Evolutionary conservation across 2,888 invertebrate species (phyloP).

Genomic region (Heterodera filipjevi): DNA sequence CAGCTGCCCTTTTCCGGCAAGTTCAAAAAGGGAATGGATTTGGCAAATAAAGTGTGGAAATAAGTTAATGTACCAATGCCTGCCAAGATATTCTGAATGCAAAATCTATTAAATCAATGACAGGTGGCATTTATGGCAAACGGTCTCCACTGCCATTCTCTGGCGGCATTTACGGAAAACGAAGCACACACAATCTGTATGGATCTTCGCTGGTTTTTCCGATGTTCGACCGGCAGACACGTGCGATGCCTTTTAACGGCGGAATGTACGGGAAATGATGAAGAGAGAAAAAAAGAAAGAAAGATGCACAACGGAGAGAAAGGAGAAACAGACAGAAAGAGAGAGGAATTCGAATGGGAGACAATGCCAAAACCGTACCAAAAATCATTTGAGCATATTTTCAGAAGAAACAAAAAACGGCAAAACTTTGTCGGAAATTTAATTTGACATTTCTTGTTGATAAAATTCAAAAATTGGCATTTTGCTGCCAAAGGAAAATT

Average conservation of each 20-base stretch:
- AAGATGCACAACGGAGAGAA: background rate
- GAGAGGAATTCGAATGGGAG: background rate
- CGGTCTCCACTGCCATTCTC: constrained; percentile 29
- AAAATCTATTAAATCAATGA: background rate
- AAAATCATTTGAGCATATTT: too few relatives aligned
- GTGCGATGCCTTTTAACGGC: constrained; percentile 30
- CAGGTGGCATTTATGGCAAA: constrained; percentile 37
- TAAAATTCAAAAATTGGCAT: too few relatives aligned
- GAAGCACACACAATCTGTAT: constrained; percentile 7
- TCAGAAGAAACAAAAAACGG: too few relatives aligned
- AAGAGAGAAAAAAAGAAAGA: background rate
- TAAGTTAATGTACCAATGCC: too few relatives aligned
- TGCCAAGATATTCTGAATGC: too few relatives aligned
- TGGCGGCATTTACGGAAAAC: constrained; percentile 34
- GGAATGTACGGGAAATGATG: constrained; percentile 29
- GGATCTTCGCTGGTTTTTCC: background rate
- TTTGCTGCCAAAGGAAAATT: too few relatives aligned
- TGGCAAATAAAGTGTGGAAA: too few relatives aligned
- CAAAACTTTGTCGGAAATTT: too few relatives aligned
- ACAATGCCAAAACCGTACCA: too few relatives aligned
- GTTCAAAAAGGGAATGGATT: too few relatives aligned
- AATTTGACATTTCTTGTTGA: too few relatives aligned
- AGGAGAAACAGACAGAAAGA: background rate
- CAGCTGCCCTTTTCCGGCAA: background rate
- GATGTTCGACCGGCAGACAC: background rate